phyloP scores from a whole-genome alignment of 2,888 invertebrate species.

The Sphaerophoria rueppellii region DNA sequence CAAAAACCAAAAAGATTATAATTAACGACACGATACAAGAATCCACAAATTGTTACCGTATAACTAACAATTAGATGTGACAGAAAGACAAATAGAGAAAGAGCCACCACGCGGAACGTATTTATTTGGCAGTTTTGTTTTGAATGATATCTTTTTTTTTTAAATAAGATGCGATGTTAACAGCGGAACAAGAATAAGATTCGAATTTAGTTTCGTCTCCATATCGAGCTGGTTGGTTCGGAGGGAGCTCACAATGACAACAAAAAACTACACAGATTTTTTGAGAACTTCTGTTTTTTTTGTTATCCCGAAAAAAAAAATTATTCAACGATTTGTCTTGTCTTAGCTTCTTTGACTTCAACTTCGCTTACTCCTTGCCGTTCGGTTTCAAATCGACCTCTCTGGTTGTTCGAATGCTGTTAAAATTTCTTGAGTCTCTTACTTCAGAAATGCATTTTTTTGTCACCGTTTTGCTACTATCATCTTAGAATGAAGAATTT shows the following conservation, averaged over 20 bases:
- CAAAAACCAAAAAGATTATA: constrained; percentile 44
- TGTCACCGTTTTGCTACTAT: constrained; percentile 47
- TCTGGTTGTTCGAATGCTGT: constrained; percentile 50
- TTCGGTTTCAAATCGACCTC: neutral
- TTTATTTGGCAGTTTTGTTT: constrained; percentile 71
- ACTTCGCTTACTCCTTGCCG: neutral
- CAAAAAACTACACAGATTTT: constrained; percentile 42
- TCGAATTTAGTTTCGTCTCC: neutral
- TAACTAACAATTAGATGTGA: constrained; percentile 12
- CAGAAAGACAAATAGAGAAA: constrained; percentile 61
- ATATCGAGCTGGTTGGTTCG: constrained; percentile 14
- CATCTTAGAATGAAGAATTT: constrained; percentile 9
- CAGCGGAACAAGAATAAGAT: neutral
- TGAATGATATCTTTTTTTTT: constrained; percentile 59
- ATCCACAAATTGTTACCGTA: constrained; percentile 28
- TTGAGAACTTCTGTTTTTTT: constrained; percentile 42
- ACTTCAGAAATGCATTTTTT: constrained; percentile 50
- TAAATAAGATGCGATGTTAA: constrained; percentile 35
- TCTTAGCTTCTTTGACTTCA: constrained; percentile 35
- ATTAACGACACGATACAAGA: constrained; percentile 36
- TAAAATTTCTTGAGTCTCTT: constrained; percentile 39
- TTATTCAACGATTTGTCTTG: constrained; percentile 73
- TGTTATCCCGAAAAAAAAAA: constrained; percentile 57
- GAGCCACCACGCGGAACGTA: constrained; percentile 69
- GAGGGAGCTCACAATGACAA: constrained; percentile 13